Percentiles rank a stretch among this genome's conserved stretches.
These are phyloP conservation scores for Strix aluco DNA, from an alignment of 2,113 vertebrate species.

Conservation along the genomic window DNA sequence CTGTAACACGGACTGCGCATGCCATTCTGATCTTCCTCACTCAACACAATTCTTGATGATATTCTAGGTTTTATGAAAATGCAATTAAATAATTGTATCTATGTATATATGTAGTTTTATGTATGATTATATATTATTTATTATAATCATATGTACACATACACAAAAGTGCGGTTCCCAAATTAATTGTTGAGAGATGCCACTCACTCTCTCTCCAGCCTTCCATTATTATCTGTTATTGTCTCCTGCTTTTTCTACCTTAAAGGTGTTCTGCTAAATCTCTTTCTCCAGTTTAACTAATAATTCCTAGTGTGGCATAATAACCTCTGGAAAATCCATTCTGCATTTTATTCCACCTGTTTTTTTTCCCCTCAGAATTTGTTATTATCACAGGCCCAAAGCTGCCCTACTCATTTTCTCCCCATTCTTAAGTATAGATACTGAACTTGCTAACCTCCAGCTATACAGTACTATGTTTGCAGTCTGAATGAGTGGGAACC, in stretches of 20 bases:
- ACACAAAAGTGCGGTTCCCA: not conserved
- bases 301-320: not conserved
- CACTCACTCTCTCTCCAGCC: not conserved
- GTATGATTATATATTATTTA: not conserved
- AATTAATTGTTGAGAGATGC: not conserved
- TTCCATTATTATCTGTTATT: not conserved
- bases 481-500: not conserved
- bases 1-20: not conserved
- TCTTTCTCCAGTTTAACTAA: not conserved
- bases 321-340: not conserved
- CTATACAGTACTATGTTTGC: not conserved
- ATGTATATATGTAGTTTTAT: not conserved
- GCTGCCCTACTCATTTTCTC: not conserved
- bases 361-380: not conserved
- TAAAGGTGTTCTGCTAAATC: not conserved
- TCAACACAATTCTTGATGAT: not conserved
- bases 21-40: not conserved
- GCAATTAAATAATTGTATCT: not conserved
- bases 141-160: not conserved
- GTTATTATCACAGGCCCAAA: not conserved
- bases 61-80: not conserved
- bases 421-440: not conserved
- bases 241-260: not conserved
- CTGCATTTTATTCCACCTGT: not conserved
- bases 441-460: not conserved